Percentiles rank a stretch among this genome's conserved stretches.
These are phyloP conservation scores for Heliconius ethilla DNA, from an alignment of 2,888 invertebrate genomes.

Conservation along the genomic window DNA sequence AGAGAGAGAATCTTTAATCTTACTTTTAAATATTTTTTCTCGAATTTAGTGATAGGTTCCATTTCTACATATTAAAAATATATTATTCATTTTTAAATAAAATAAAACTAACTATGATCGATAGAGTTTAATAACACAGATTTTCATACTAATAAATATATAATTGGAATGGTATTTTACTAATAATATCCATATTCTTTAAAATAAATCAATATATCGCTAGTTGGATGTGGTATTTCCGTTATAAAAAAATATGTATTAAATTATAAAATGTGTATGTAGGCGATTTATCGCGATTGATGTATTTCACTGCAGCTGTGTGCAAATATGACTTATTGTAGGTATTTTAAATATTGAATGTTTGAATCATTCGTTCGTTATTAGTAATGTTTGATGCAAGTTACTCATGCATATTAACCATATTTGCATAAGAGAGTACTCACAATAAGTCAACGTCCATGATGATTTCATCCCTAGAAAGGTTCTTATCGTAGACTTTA, in stretches of 20 bases:
- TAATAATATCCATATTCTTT: too few relatives aligned
- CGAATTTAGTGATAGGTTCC: too few relatives aligned
- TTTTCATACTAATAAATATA: too few relatives aligned
- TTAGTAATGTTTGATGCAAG: not conserved
- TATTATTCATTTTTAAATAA: too few relatives aligned
- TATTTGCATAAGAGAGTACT: constrained; percentile 62
- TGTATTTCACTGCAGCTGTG: not conserved
- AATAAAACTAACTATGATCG: too few relatives aligned
- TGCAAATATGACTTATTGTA: not conserved
- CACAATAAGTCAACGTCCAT: constrained; percentile 97
- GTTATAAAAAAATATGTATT: not conserved
- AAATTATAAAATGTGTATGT: not conserved
- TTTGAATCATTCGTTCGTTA: not conserved
- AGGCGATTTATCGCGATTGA: too few relatives aligned
- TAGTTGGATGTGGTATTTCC: too few relatives aligned
- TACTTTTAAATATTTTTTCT: not conserved
- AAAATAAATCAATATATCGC: too few relatives aligned
- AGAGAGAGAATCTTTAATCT: not conserved
- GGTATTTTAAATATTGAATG: not conserved
- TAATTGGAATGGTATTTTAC: too few relatives aligned
- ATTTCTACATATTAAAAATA: too few relatives aligned
- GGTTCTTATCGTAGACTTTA: constrained; percentile 97
- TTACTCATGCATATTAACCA: not conserved
- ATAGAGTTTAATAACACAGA: too few relatives aligned
- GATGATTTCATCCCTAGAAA: constrained; percentile 96